A percentile compares a stretch with the other conserved stretches of the same genome.
These are phyloP conservation scores for Propithecus coquereli DNA, from an alignment of 2,113 vertebrate species.

Conservation along the genomic window DNA sequence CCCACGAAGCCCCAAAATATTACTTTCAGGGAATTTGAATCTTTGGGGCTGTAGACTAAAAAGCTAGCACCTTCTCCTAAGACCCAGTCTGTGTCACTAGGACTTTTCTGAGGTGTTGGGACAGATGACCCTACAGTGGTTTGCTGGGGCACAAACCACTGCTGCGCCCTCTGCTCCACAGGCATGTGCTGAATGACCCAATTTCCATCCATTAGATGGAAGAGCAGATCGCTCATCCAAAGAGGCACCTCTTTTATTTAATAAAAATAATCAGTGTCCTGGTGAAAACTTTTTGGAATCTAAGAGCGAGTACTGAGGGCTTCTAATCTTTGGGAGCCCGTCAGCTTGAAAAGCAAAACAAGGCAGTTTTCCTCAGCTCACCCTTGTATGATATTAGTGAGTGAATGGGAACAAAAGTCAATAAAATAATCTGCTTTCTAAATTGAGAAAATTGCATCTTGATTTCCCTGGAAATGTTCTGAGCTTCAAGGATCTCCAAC, in stretches of 20 bases:
- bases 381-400: slow-evolving; percentile 44
- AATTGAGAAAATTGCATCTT: slow-evolving; percentile 63
- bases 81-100: background rate
- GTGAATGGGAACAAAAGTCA: slow-evolving; percentile 35
- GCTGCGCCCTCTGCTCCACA: background rate
- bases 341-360: slow-evolving; percentile 33
- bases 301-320: background rate
- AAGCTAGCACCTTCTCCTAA: background rate
- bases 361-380: background rate
- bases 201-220: slow-evolving; percentile 14
- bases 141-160: background rate
- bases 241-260: background rate
- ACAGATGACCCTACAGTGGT: background rate
- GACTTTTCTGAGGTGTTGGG: background rate
- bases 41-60: background rate
- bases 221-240: background rate
- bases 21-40: background rate
- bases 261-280: background rate
- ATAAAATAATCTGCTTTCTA: slow-evolving; percentile 51
- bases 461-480: slow-evolving; percentile 66
- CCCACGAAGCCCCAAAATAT: background rate
- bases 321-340: background rate
- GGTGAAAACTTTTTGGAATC: slow-evolving; percentile 33
- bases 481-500: slow-evolving; percentile 33
- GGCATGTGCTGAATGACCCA: background rate